Percentiles rank a stretch among this genome's conserved stretches.
Conservation (phyloP, 2,888 invertebrate species). For the Meandrusa payeni region DNA sequence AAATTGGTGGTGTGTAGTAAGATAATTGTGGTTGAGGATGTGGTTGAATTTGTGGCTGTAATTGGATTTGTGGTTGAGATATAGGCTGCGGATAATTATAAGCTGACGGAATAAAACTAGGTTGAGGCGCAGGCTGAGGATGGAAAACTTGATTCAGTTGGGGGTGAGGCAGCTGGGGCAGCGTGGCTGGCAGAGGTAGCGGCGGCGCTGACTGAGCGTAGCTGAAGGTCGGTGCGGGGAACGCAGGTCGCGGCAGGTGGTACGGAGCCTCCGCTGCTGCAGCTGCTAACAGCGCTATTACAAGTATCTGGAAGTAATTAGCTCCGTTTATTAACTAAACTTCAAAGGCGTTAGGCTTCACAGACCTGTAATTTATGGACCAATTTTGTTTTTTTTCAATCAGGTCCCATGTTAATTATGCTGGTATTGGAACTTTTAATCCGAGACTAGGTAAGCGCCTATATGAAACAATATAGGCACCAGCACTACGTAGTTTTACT, state of each 20-base stretch:
- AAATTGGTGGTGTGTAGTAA: slow-evolving; percentile 30
- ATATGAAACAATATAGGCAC: too few species aligned
- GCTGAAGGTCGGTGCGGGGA: slow-evolving; percentile 47
- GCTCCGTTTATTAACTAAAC: too few species aligned
- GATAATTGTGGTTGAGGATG: slow-evolving; percentile 32
- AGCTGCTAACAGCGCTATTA: slow-evolving; percentile 57
- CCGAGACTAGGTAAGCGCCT: too few species aligned
- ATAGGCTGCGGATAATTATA: slow-evolving; percentile 23
- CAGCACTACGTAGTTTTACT: too few species aligned
- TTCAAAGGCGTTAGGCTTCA: too few species aligned
- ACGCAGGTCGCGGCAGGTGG: slow-evolving; percentile 57
- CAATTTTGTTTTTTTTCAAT: neutral
- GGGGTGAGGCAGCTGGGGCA: slow-evolving; percentile 14
- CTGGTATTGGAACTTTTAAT: too few species aligned
- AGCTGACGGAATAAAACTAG: slow-evolving; percentile 17
- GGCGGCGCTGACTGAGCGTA: slow-evolving; percentile 44
- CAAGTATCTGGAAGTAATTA: slow-evolving; percentile 62
- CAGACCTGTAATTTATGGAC: too few species aligned
- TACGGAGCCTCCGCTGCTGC: slow-evolving; percentile 67
- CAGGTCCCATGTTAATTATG: neutral
- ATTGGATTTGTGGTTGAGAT: slow-evolving; percentile 24
- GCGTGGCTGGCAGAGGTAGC: slow-evolving; percentile 31
- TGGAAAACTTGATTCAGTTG: slow-evolving; percentile 23
- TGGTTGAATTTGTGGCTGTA: slow-evolving; percentile 26
- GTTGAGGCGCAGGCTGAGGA: slow-evolving; percentile 23